Evolutionary conservation across 2,888 invertebrate genomes (phyloP).

Genomic region (Tethea ocularis): DNA sequence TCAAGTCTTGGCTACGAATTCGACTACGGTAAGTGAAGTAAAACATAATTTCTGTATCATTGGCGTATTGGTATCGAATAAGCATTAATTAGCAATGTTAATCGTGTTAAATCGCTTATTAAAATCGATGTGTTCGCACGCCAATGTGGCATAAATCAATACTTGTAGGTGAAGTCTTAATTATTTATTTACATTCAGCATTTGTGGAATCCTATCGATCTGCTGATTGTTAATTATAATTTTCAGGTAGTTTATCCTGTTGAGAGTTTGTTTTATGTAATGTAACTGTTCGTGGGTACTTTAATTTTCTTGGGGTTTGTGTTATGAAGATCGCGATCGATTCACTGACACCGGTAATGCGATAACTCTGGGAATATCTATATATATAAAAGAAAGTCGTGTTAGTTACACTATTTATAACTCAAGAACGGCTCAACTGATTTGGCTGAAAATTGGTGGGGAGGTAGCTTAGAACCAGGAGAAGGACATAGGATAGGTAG

Average conservation of each 20-base stretch:
- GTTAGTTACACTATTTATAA: too few relatives aligned
- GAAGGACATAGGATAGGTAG: too few relatives aligned
- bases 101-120: background rate
- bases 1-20: background rate
- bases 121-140: conserved; percentile 12
- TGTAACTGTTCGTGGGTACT: conserved; percentile 7
- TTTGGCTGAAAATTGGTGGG: too few relatives aligned
- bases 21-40: background rate
- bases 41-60: background rate
- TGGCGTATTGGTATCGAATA: background rate
- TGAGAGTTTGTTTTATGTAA: conserved; percentile 33
- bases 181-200: conserved; percentile 33
- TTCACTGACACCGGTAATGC: background rate
- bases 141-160: conserved; percentile 25
- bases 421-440: too few relatives aligned
- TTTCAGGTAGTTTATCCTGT: conserved; percentile 8
- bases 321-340: background rate
- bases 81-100: background rate
- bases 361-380: background rate
- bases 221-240: conserved; percentile 11
- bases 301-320: background rate
- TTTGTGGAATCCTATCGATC: conserved; percentile 36
- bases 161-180: conserved; percentile 20
- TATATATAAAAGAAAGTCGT: too few relatives aligned
- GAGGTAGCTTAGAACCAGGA: too few relatives aligned